Evolutionary conservation across 1,140 invertebrate genomes (phyloP), one percentile per base, ranked within the genome.

Genomic region (Chironomus striatipennis): DNA sequence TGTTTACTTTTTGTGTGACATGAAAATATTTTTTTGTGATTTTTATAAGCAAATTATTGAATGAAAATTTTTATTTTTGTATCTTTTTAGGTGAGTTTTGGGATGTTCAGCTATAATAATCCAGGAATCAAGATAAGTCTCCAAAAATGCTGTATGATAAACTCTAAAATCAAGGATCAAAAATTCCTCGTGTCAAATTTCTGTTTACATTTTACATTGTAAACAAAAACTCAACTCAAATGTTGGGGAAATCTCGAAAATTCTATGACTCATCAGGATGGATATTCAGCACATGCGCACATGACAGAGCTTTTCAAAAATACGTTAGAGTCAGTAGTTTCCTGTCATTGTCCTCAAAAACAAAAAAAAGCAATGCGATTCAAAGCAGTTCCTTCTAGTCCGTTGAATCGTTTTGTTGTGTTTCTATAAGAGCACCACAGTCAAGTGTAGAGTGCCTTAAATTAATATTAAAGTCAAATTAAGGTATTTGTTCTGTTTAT

Each of bases 381-480:
- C 47, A 10, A 57, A 57, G n/a, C 65, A 70, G 65, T 70, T 21
- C 65, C 65, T 70, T 70, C 18, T 70, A 18, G 17, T 20, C 10
- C 65, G 65, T 21, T 70, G 65, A 70, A 18, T 9, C 9, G 18
- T 70, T 70, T 70, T 70, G 65, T 70, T 70, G 65, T 70, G 65
- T 70, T 18, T 20, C 18, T 57, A 10, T 12, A 12, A 10, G 47
- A 10, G 65, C 65, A 18, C 65, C 24, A 5, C 24, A 34, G 24
- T 34, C 5, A 34, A 34, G 24, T 57, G 12, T 57, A 0, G 0
- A 57, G 47, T 57, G 47, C 8, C 47, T 57, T 57, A 57, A 15
- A 57, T 12, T 4, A 47, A 47, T 43, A 7, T 43, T 43, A 43
- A 7, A 7, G 6, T 43, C 5, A 43, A 43, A 47, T 15, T n/a